Percentiles rank a stretch among this genome's conserved stretches.
These are phyloP conservation scores for Thera britannica DNA, from an alignment of 2,888 invertebrate genomes.

Conservation along the genomic window DNA sequence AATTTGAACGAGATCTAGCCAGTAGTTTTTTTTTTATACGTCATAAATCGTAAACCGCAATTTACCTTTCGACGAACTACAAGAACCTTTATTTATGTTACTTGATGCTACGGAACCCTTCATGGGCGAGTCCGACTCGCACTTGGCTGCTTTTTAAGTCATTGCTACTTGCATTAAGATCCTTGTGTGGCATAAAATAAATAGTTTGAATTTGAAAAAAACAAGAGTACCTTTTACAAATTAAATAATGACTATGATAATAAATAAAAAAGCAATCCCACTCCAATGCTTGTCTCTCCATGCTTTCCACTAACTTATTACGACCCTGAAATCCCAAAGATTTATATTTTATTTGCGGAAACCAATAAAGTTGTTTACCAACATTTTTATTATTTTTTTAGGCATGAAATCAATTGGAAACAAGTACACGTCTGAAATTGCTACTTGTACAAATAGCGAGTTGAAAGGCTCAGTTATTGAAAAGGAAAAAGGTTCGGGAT, in stretches of 20 bases:
- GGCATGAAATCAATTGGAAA: constrained; percentile 39
- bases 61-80: too few species aligned
- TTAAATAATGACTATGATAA: neutral
- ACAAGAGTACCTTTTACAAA: too few species aligned
- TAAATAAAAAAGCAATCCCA: neutral
- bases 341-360: constrained; percentile 22
- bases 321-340: constrained; percentile 22
- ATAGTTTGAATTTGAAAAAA: too few species aligned
- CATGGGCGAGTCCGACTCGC: too few species aligned
- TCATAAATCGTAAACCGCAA: too few species aligned
- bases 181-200: too few species aligned
- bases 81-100: too few species aligned
- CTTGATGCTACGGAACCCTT: too few species aligned
- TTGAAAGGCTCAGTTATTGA: constrained; percentile 35
- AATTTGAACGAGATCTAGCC: too few species aligned
- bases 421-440: constrained; percentile 39
- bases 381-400: constrained; percentile 35
- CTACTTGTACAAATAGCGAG: constrained; percentile 37
- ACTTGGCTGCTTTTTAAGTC: too few species aligned
- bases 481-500: constrained; percentile 39
- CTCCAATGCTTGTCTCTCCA: neutral
- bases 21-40: too few species aligned
- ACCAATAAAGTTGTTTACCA: constrained; percentile 35
- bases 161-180: too few species aligned
- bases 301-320: constrained; percentile 3